phyloP scores from a whole-genome alignment of 2,113 vertebrate species.

The Salvator merianae region DNA sequence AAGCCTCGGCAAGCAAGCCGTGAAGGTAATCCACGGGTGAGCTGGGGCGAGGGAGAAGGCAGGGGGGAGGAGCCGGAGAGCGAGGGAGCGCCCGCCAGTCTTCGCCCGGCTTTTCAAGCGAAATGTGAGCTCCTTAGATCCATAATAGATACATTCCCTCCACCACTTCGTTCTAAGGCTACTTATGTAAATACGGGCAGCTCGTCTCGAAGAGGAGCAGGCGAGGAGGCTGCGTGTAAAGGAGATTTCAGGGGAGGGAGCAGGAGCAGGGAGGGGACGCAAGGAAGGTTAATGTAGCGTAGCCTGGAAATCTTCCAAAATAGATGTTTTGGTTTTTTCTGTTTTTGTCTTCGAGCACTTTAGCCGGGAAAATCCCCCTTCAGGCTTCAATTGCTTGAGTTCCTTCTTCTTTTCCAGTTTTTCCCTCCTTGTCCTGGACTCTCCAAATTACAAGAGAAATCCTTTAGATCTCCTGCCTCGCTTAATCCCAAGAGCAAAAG shows the following conservation, averaged over 20 bases:
- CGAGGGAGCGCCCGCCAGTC: not conserved
- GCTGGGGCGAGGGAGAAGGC: constrained; percentile 10
- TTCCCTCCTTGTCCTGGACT: constrained; percentile 35
- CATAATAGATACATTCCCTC: constrained; percentile 67
- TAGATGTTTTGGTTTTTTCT: constrained; percentile 74
- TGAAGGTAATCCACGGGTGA: constrained; percentile 81
- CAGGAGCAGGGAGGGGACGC: constrained; percentile 25
- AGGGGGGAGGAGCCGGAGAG: not conserved
- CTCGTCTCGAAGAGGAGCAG: not conserved
- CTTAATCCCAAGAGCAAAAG: constrained; percentile 76
- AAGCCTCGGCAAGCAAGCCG: constrained; percentile 76
- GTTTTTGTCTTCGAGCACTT: constrained; percentile 73
- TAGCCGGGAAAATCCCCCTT: constrained; percentile 76
- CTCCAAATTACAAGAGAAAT: constrained; percentile 74
- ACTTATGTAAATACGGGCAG: constrained; percentile 80
- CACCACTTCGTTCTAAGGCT: constrained; percentile 65
- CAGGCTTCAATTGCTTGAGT: constrained; percentile 75
- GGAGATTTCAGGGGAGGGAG: not conserved
- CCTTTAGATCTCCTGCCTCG: constrained; percentile 80
- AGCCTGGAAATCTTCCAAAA: constrained; percentile 80
- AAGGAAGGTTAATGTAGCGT: constrained; percentile 77
- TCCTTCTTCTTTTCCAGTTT: constrained; percentile 55
- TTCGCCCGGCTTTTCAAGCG: constrained; percentile 59
- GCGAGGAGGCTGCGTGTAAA: constrained; percentile 26
- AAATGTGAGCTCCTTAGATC: constrained; percentile 75